Evolutionary conservation across 1,140 invertebrate genomes (phyloP), one percentile per base, ranked within the genome.

Genomic region (Eubasilissa regina): DNA sequence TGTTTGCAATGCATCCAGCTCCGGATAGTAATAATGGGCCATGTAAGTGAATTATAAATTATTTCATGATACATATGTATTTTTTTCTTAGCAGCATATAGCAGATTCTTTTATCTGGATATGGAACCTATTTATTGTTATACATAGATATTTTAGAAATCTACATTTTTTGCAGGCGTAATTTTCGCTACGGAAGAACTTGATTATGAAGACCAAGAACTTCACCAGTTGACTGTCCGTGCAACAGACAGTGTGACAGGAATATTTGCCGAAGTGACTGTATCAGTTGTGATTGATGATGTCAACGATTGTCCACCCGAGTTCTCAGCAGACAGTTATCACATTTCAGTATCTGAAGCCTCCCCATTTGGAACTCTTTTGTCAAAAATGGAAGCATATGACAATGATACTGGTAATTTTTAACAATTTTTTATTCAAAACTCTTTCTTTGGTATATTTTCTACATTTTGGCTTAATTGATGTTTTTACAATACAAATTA

Each of bases 211-310:
- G 89, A 91, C 70, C 91, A 92, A 82, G 91, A 92, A 76, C 91
- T 92, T 48, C 96, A 97, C 85, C 93, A 95, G 80, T 87, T 98
- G 45, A 93, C 93, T 0, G 90, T 97, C 0, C 89, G 95, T 83
- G 96, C 96, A 0, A 96, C 94, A 0, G 96, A 97, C 87, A 93
- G 93, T 64, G 92, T 96, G 4, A 94, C 93, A 11, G 95, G 95
- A 47, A 92, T 94, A 15, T 94, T 92, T 84, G 93, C 95, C 15
- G 95, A 97, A 87, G 94, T 96, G 7, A 90, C 93, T 3, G 92
- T 97, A 43, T 93, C 92, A 45, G 92, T 97, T 21, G 89, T 93
- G 10, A 90, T 97, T 3, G 90, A 93, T 80, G 96, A 97, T 89
- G 93, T 95, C 4, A 97, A 97, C 85, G 95, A 97, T 86, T 94